phyloP scores from a whole-genome alignment of 2,113 vertebrate genomes.

The Nerophis lumbriciformis region DNA sequence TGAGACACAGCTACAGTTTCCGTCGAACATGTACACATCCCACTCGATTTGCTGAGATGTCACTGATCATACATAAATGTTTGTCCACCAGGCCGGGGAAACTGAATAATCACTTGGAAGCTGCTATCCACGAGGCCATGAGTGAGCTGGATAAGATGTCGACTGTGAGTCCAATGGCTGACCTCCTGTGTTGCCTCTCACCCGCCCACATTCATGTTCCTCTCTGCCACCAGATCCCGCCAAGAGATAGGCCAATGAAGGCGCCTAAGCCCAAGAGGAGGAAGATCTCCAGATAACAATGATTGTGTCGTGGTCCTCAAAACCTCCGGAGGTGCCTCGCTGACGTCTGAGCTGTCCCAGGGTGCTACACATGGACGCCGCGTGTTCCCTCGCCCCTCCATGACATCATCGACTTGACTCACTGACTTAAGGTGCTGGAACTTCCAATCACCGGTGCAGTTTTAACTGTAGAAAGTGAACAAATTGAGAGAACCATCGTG shows the following conservation, averaged over 20 bases:
- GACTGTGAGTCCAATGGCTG: constrained; percentile 78
- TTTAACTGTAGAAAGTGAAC: constrained; percentile 55
- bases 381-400: constrained; percentile 69
- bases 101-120: constrained; percentile 98
- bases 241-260: constrained; percentile 91
- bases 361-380: constrained; percentile 64
- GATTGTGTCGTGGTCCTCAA: constrained; percentile 75
- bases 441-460: constrained; percentile 73
- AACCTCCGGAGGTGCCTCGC: constrained; percentile 53
- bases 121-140: constrained; percentile 99
- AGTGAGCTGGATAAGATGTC: constrained; percentile 97
- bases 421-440: constrained; percentile 75
- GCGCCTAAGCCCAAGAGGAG: constrained; percentile 97
- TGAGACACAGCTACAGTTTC: background rate
- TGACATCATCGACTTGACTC: constrained; percentile 41
- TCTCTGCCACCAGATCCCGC: constrained; percentile 79
- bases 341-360: constrained; percentile 60
- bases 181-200: background rate
- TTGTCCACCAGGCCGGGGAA: constrained; percentile 81
- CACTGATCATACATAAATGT: constrained; percentile 11
- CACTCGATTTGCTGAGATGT: background rate
- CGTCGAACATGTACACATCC: background rate
- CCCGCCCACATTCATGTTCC: background rate
- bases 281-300: constrained; percentile 99
- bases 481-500: constrained; percentile 32